Evolutionary conservation across 2,113 vertebrate species (phyloP).

Genomic region (Callionymus lyra): DNA sequence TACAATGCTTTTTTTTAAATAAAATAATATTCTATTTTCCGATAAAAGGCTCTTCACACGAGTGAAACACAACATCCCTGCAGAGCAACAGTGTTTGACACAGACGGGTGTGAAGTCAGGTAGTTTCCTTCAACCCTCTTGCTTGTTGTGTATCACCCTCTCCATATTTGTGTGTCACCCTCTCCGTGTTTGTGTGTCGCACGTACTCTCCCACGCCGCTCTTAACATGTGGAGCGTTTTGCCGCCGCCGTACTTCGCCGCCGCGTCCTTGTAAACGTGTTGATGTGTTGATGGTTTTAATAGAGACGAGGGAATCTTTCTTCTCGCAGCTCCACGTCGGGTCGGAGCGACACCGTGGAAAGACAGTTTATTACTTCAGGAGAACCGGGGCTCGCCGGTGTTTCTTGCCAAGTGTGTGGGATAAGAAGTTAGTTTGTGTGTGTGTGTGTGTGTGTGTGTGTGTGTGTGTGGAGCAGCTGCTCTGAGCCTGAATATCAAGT

Average conservation of each 20-base stretch:
- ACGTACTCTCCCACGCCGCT: conserved; percentile 10
- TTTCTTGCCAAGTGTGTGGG: conserved; percentile 34
- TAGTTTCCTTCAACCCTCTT: no score
- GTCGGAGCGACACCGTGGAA: conserved; percentile 43
- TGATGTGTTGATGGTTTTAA: conserved; percentile 44
- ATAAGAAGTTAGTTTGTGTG: conserved; percentile 24
- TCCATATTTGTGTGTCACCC: background rate
- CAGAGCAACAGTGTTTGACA: no score
- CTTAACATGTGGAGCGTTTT: conserved; percentile 11
- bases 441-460: conserved; percentile 1
- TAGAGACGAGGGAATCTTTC: conserved; percentile 29
- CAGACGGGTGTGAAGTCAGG: no score
- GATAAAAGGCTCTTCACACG: no score
- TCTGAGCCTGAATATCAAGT: background rate
- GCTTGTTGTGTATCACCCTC: no score
- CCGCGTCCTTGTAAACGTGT: background rate
- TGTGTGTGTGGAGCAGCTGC: background rate
- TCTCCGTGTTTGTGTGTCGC: background rate
- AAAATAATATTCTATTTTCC: no score
- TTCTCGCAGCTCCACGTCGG: conserved; percentile 27
- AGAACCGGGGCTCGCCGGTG: conserved; percentile 45
- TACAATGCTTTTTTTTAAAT: no score
- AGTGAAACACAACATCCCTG: no score
- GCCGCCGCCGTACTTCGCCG: conserved; percentile 4
- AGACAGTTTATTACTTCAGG: conserved; percentile 61